A percentile compares a stretch with the other conserved stretches of the same genome.
These are phyloP conservation scores for Lasiommata megera DNA, from an alignment of 2,888 invertebrate genomes.

Conservation along the genomic window DNA sequence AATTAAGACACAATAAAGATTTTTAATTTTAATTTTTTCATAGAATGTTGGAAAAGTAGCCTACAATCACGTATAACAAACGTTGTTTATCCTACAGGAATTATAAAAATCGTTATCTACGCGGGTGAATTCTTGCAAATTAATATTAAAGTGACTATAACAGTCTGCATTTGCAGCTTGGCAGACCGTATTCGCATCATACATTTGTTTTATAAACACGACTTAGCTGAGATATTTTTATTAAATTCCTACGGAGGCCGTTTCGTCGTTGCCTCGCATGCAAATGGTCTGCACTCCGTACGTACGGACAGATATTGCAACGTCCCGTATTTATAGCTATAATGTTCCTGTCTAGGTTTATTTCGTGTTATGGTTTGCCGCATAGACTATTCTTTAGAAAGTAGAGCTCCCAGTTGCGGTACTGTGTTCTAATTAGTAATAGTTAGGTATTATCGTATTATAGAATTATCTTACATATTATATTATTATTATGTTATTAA, in stretches of 20 bases:
- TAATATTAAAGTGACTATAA: no score
- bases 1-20: no score
- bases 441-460: no score
- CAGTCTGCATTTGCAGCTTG: conserved; percentile 9
- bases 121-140: not conserved
- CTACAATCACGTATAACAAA: no score
- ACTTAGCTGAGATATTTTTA: conserved; percentile 72
- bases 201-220: conserved; percentile 63
- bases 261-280: conserved; percentile 64
- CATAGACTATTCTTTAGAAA: no score
- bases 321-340: conserved; percentile 64
- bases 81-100: no score
- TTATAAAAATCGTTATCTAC: not conserved
- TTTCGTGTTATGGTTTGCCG: conserved; percentile 5
- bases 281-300: conserved; percentile 65
- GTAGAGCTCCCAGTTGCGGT: no score
- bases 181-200: conserved; percentile 44
- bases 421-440: no score
- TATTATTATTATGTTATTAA: no score
- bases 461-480: no score
- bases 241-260: conserved; percentile 74
- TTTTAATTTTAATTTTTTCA: no score
- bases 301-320: conserved; percentile 68
- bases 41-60: no score
- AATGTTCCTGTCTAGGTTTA: conserved; percentile 42